Percentiles rank a stretch among this genome's conserved stretches.
Conservation (phyloP, 2,888 invertebrate species). For the Drosophila buzzatii region DNA sequence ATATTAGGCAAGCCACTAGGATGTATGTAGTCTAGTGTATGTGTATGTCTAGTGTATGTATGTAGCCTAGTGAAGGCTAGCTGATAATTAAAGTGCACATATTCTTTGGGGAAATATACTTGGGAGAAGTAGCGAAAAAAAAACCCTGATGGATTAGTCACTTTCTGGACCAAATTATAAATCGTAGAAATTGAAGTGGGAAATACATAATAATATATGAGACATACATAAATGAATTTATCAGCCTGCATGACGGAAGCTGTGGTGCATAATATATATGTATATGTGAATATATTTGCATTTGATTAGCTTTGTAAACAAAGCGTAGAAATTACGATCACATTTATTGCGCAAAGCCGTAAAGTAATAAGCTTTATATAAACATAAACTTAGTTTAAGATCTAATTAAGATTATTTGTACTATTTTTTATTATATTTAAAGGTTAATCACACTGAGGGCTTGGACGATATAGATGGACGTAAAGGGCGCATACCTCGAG, state of each 20-base stretch:
- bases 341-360: background rate
- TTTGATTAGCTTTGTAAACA: slow-evolving; percentile 26
- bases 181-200: slow-evolving; percentile 1
- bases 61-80: slow-evolving; percentile 9
- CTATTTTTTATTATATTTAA: background rate
- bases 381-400: background rate
- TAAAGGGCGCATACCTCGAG: slow-evolving; percentile 45
- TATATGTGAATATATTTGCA: slow-evolving; percentile 16
- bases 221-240: slow-evolving; percentile 15
- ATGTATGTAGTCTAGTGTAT: too few relatives aligned
- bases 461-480: slow-evolving; percentile 39
- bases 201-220: background rate
- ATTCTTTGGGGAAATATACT: slow-evolving; percentile 13
- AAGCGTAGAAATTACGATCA: background rate
- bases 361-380: background rate
- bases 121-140: slow-evolving; percentile 30
- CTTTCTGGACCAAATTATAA: slow-evolving; percentile 22
- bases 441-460: slow-evolving; percentile 48
- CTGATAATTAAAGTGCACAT: slow-evolving; percentile 56
- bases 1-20: slow-evolving; percentile 9
- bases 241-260: slow-evolving; percentile 35
- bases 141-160: slow-evolving; percentile 54
- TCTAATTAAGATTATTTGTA: slow-evolving; percentile 9
- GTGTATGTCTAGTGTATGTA: too few relatives aligned
- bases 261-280: slow-evolving; percentile 15